Conservation (phyloP, 1,140 invertebrate genomes). For the Solen grandis region DNA sequence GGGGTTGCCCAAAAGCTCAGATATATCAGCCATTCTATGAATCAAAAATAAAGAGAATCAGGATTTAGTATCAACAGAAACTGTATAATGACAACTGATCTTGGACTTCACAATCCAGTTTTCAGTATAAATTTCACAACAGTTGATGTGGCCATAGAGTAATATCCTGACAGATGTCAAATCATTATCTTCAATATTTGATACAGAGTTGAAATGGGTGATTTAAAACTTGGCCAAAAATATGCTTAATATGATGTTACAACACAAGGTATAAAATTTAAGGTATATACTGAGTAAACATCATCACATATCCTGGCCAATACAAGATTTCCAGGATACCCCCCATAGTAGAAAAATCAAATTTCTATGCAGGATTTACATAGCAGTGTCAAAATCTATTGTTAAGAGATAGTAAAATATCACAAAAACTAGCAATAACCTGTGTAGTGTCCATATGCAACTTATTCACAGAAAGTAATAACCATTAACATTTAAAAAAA, state of each 20-base stretch:
- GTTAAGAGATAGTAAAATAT: too few relatives aligned
- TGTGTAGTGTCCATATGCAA: not conserved
- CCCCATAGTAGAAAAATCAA: slow-evolving; percentile 2
- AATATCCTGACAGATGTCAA: too few relatives aligned
- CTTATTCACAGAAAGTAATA: not conserved
- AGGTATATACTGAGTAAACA: not conserved
- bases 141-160: not conserved
- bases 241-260: not conserved
- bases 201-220: too few relatives aligned
- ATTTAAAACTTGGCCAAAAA: not conserved
- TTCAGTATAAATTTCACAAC: not conserved
- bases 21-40: not conserved
- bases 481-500: not conserved
- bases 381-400: too few relatives aligned
- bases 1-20: not conserved
- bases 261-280: not conserved
- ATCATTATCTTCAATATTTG: too few relatives aligned
- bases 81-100: not conserved
- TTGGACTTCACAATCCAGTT: not conserved
- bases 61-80: too few relatives aligned
- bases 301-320: slow-evolving; percentile 14
- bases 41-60: not conserved
- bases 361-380: not conserved
- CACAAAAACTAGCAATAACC: too few relatives aligned
- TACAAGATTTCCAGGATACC: slow-evolving; percentile 10